phyloP scores from a whole-genome alignment of 1,140 invertebrate genomes.

The Ceratitis capitata region DNA sequence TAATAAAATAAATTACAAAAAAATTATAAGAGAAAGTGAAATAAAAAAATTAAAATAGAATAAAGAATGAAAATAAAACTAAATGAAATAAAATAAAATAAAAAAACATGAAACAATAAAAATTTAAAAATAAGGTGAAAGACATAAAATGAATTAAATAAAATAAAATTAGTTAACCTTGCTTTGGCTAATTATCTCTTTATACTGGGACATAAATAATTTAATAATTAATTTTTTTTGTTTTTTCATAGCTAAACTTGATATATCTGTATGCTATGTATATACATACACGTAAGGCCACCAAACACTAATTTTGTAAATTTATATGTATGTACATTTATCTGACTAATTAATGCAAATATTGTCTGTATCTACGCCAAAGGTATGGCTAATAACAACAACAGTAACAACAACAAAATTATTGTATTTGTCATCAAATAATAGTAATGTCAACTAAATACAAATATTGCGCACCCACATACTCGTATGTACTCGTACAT shows the following conservation, averaged over 20 bases:
- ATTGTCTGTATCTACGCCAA: not conserved
- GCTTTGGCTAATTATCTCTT: no score
- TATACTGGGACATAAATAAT: not conserved
- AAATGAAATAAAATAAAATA: no score
- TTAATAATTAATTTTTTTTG: not conserved
- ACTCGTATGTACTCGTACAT: no score
- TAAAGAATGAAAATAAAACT: no score
- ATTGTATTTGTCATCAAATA: constrained; percentile 32
- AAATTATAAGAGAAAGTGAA: no score
- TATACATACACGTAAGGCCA: not conserved
- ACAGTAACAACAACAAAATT: not conserved
- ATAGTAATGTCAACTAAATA: not conserved
- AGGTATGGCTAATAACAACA: not conserved
- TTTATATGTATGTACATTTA: constrained; percentile 14
- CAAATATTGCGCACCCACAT: no score
- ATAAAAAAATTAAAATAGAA: no score
- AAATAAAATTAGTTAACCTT: no score
- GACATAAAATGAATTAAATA: no score
- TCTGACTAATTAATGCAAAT: constrained; percentile 30
- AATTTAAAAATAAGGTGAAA: no score
- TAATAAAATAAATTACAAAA: no score
- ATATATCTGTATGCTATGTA: not conserved
- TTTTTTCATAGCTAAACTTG: not conserved
- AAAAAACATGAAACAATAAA: no score
- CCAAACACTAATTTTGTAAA: not conserved